Evolutionary conservation across 2,888 invertebrate species (phyloP).

Genomic region (Disparrhopalites patrizii): DNA sequence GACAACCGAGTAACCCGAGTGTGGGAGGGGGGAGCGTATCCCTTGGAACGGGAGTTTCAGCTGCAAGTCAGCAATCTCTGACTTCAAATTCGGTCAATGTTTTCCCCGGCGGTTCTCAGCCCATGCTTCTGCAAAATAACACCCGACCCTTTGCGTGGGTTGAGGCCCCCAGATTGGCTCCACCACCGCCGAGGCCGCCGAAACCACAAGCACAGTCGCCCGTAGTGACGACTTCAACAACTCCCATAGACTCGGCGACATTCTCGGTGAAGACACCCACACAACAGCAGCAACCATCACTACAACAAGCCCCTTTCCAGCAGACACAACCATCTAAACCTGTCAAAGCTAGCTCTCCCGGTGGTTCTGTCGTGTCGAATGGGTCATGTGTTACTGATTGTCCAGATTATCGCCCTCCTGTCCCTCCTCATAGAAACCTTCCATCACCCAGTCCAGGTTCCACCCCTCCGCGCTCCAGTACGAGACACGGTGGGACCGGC

Average conservation of each 20-base stretch:
- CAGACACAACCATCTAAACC: constrained; percentile 32
- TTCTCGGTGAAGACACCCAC: constrained; percentile 43
- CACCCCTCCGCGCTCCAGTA: constrained; percentile 54
- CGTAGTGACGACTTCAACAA: background rate
- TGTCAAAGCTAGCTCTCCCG: constrained; percentile 18
- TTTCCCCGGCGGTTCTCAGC: constrained; percentile 43
- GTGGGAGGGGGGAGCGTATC: background rate
- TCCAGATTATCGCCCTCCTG: constrained; percentile 78
- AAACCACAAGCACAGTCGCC: constrained; percentile 26
- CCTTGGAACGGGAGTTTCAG: constrained; percentile 7
- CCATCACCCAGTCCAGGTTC: constrained; percentile 47
- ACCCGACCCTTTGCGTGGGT: constrained; percentile 51
- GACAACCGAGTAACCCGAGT: constrained; percentile 14
- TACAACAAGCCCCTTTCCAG: constrained; percentile 18
- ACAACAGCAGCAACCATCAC: background rate
- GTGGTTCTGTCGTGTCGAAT: constrained; percentile 1
- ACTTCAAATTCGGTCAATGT: constrained; percentile 53
- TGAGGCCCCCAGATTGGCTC: constrained; percentile 48
- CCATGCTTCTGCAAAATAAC: constrained; percentile 32
- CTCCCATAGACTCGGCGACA: constrained; percentile 44
- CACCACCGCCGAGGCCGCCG: constrained; percentile 45
- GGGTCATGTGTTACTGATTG: constrained; percentile 52
- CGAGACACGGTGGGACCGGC: constrained; percentile 23
- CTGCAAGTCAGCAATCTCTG: constrained; percentile 18
- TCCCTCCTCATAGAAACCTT: constrained; percentile 74